phyloP scores from a whole-genome alignment of 2,888 invertebrate species.

The Dione juno region DNA sequence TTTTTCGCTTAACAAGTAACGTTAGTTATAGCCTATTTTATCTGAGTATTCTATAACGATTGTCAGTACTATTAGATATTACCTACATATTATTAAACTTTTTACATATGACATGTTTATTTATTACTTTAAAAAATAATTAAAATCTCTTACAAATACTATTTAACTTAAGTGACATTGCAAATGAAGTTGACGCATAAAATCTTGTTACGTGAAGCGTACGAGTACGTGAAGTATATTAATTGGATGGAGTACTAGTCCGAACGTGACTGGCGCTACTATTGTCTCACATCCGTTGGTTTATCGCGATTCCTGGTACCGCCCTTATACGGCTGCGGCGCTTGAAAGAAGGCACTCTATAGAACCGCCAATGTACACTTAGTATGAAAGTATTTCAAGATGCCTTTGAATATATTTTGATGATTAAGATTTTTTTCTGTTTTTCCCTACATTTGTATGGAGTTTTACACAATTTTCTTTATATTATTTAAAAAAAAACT shows the following conservation, averaged over 20 bases:
- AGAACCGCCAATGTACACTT: background rate
- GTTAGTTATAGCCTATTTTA: too few species aligned
- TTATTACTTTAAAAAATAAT: background rate
- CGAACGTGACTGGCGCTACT: conserved; percentile 40
- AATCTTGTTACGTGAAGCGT: conserved; percentile 41
- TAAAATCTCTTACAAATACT: background rate
- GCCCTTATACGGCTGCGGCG: conserved; percentile 41
- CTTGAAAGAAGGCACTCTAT: conserved; percentile 23
- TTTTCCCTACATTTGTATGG: background rate
- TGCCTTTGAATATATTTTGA: background rate
- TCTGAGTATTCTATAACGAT: too few species aligned
- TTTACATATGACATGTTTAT: too few species aligned
- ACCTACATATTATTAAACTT: too few species aligned
- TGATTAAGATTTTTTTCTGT: background rate
- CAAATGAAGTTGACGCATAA: conserved; percentile 26
- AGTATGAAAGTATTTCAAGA: conserved; percentile 1
- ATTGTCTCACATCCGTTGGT: conserved; percentile 41
- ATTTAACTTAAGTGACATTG: conserved; percentile 25
- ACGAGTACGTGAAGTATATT: conserved; percentile 31
- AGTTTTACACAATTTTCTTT: background rate
- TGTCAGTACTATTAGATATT: too few species aligned
- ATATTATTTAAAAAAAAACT: too few species aligned
- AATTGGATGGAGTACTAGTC: conserved; percentile 42
- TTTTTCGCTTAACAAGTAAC: too few species aligned
- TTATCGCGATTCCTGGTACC: conserved; percentile 35